Base-by-base conservation (phyloP, 2,888 invertebrate species). In the Acanthosepion lycidas region DNA sequence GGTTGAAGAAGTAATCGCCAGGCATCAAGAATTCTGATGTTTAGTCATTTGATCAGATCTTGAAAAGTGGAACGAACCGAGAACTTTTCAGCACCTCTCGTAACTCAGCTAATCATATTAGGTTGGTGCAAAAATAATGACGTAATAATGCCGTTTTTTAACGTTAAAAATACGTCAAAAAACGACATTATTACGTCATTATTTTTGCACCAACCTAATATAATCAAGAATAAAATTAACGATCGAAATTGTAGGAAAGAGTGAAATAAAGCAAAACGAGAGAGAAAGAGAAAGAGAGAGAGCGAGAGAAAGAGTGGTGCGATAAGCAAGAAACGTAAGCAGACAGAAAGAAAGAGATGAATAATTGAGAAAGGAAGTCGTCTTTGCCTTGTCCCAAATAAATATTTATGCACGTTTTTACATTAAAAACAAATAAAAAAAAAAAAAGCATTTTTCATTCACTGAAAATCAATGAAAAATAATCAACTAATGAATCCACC, bases 381-480 rank as follows among this genome's bases (percentile, higher is more conserved):
- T 9, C 15, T 15, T n/a, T n/a, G 3, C n/a, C 12, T 78, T 78
- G 78, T 78, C 33, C 33, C 78, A 33, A 78, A 78, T 78, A 78
- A 78, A 78, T 78, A 78, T 15, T 78, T 33, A n/a, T 78, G 18
- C 20, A 33, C 20, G 12, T 2, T 78, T 78, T 78, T 78, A 23
- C 15, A 12, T 78, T 42, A 42, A 42, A 42, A 42, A 42, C 42
- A 42, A 42, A 42, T 3, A 42, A 2, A 42, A 42, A 3, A 42
- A 42, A 2, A 3, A 42, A 42, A 42, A 42, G 42, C 9, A 78
- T 78, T 33, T n/a, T 33, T 33, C 78, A n/a, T 78, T 33, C 18
- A 78, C n/a, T 78, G 78, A 33, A 78, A 78, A 78, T 78, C 78
- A 78, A 78, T 78, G 78, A 78, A 78, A 78, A 78, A 78, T 78